Percentiles rank a stretch among this genome's conserved stretches.
phyloP scores from a whole-genome alignment of 2,113 vertebrate species.

The Cebus imitator region DNA sequence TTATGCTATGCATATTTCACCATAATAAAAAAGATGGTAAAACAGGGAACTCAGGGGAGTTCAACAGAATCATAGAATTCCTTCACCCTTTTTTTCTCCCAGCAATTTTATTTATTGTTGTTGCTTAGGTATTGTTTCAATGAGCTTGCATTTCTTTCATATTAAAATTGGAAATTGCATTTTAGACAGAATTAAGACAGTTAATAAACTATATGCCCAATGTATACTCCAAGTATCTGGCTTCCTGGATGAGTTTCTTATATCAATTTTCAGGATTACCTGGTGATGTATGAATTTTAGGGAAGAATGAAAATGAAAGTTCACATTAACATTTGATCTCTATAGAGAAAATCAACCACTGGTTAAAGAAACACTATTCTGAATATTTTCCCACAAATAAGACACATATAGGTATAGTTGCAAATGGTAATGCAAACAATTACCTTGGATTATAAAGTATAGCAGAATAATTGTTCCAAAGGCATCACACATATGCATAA shows the following conservation, averaged over 20 bases:
- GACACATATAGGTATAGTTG: background rate
- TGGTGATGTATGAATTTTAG: background rate
- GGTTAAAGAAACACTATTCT: background rate
- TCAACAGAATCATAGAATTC: background rate
- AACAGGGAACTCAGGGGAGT: background rate
- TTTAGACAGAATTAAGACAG: background rate
- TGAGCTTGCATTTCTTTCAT: background rate
- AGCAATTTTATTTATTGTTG: background rate
- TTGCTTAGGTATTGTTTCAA: constrained; percentile 4
- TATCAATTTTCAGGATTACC: background rate
- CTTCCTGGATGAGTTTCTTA: background rate
- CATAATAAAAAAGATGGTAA: background rate
- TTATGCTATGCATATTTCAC: background rate
- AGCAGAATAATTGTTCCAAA: background rate
- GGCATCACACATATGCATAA: background rate
- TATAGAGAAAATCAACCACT: background rate
- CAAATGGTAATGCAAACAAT: background rate
- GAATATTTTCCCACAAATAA: background rate
- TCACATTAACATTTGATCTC: background rate
- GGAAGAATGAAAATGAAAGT: background rate
- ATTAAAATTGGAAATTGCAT: background rate
- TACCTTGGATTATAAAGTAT: background rate
- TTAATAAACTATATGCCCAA: background rate
- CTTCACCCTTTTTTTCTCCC: background rate
- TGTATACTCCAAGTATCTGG: background rate